These are phyloP conservation scores for Sinonovacula constricta DNA, from an alignment of 1,140 invertebrate genomes.

Conservation along the genomic window DNA sequence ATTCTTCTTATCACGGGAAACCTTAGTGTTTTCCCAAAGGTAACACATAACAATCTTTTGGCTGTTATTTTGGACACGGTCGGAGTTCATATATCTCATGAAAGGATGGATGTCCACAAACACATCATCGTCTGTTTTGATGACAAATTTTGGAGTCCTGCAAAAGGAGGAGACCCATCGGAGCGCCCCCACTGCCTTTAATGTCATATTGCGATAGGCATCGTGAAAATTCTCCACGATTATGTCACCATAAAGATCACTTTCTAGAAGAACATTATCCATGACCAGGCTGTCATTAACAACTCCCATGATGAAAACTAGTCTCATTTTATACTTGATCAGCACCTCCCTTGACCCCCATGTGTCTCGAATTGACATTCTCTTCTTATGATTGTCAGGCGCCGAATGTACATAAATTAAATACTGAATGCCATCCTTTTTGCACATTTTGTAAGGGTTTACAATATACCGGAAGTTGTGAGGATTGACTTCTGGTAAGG, in stretches of 20 bases:
- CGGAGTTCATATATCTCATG: conserved; percentile 81
- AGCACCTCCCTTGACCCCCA: conserved; percentile 70
- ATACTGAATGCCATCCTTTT: conserved; percentile 42
- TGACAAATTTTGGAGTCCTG: conserved; percentile 79
- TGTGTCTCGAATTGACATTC: conserved; percentile 72
- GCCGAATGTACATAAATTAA: conserved; percentile 73
- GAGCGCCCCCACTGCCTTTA: conserved; percentile 91
- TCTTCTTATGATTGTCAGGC: conserved; percentile 68
- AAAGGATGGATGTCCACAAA: conserved; percentile 79
- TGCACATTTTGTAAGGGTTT: conserved; percentile 53
- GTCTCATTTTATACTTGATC: conserved; percentile 53
- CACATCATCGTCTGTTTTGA: conserved; percentile 81
- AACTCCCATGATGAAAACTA: conserved; percentile 86
- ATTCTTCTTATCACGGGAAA: conserved; percentile 68
- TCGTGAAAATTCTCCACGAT: conserved; percentile 89
- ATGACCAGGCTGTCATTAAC: conserved; percentile 79
- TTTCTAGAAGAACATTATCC: conserved; percentile 82
- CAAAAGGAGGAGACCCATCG: conserved; percentile 87
- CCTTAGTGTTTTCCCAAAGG: conserved; percentile 60
- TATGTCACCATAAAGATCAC: conserved; percentile 83
- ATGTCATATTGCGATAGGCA: conserved; percentile 90
- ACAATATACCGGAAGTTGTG: conserved; percentile 61
- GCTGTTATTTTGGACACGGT: conserved; percentile 41
- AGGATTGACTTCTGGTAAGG: conserved; percentile 50
- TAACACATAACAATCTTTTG: conserved; percentile 59